A percentile compares a stretch with the other conserved stretches of the same genome.
Conservation (phyloP, 2,888 invertebrate genomes). For the Pammene aurita region DNA sequence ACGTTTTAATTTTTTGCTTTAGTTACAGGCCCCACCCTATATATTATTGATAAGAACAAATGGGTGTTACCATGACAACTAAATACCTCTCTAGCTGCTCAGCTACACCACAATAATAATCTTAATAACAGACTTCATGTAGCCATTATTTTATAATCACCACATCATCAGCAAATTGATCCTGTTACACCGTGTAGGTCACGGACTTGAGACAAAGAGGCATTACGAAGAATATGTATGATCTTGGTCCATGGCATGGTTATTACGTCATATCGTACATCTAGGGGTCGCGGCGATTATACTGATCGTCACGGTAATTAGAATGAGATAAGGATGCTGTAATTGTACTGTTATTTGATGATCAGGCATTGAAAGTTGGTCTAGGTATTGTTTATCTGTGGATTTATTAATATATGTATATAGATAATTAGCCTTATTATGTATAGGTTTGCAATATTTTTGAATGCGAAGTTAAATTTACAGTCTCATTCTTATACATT, state of each 20-base stretch:
- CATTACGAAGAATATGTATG: conserved; percentile 14
- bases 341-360: conserved; percentile 7
- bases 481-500: no score
- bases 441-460: no score
- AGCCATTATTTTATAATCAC: conserved; percentile 27
- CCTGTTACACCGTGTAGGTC: conserved; percentile 24
- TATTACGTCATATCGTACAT: conserved; percentile 37
- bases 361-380: neutral
- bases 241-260: conserved; percentile 15
- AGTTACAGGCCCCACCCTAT: no score
- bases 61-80: no score
- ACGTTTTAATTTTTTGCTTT: no score
- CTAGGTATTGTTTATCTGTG: neutral
- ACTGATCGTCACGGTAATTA: conserved; percentile 24
- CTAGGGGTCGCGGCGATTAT: conserved; percentile 27
- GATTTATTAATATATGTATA: neutral
- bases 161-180: conserved; percentile 30
- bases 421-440: neutral
- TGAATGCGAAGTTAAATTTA: no score
- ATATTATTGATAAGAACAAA: no score
- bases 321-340: conserved; percentile 10
- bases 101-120: neutral
- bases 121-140: conserved; percentile 9
- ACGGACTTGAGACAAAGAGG: conserved; percentile 35
- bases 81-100: neutral